Conservation (phyloP, 2,797 vertebrate genomes). For the Otolemur crassicaudatus region DNA sequence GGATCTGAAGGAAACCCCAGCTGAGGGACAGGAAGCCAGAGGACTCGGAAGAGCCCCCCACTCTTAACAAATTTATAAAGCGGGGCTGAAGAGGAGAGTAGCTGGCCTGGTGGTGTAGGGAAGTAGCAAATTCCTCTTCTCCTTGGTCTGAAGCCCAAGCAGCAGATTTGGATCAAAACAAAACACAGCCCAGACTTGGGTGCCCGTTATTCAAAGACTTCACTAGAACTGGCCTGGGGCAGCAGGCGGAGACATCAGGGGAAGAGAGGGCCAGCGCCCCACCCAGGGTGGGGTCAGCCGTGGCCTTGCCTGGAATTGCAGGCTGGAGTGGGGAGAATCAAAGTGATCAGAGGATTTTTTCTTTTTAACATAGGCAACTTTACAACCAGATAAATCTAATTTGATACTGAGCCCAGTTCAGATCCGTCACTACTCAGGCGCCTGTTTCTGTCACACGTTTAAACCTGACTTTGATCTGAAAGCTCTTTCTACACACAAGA, state of each 20-base stretch:
- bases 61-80: neutral
- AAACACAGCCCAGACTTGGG: neutral
- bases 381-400: neutral
- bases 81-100: neutral
- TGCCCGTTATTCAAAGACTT: conserved; percentile 35
- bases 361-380: neutral
- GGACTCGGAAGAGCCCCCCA: neutral
- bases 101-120: accelerated
- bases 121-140: neutral
- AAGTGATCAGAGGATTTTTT: neutral
- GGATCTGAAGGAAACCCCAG: neutral
- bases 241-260: accelerated
- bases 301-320: neutral
- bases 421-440: neutral
- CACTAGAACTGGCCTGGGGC: neutral
- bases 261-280: neutral
- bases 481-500: neutral
- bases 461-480: neutral
- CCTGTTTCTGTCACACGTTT: no score
- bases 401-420: neutral
- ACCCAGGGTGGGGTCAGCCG: neutral
- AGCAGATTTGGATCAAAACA: conserved; percentile 62
- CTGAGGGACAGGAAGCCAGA: neutral
- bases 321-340: neutral
- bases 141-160: conserved; percentile 50